phyloP scores from a whole-genome alignment of 2,797 vertebrate species.

The Poliocrania exsul region DNA sequence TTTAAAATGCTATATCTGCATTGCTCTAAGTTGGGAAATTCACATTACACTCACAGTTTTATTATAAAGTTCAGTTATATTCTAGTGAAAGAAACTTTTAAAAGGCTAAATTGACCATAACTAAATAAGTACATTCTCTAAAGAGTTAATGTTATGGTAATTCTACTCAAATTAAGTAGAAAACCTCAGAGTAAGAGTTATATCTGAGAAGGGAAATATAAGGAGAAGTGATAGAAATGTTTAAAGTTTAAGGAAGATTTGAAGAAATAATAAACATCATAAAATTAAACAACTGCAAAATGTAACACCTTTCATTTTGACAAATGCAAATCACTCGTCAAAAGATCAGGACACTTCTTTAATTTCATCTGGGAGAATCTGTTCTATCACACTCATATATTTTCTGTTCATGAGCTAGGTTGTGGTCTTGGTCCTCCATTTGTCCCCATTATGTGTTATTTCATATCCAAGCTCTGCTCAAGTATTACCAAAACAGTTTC shows the following conservation, averaged over 20 bases:
- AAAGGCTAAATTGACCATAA: neutral
- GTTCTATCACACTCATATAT: neutral
- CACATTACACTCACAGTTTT: fast-evolving
- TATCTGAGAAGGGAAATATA: neutral
- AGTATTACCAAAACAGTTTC: neutral
- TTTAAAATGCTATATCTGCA: neutral
- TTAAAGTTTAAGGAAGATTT: neutral
- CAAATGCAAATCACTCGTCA: neutral
- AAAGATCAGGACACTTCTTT: neutral
- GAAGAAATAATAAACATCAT: neutral
- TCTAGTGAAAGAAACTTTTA: neutral
- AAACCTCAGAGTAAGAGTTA: neutral
- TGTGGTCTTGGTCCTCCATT: neutral
- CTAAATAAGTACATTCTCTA: neutral
- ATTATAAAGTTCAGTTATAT: neutral
- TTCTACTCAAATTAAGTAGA: neutral
- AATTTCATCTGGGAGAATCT: neutral
- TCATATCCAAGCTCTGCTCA: neutral
- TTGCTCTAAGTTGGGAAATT: neutral
- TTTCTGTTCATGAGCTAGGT: neutral
- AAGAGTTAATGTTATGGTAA: neutral
- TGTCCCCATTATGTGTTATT: neutral
- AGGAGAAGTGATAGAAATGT: neutral
- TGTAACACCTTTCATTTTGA: neutral
- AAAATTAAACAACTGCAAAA: neutral